Evolutionary conservation across 2,113 vertebrate species (phyloP).

Genomic region (Callospermophilus lateralis): DNA sequence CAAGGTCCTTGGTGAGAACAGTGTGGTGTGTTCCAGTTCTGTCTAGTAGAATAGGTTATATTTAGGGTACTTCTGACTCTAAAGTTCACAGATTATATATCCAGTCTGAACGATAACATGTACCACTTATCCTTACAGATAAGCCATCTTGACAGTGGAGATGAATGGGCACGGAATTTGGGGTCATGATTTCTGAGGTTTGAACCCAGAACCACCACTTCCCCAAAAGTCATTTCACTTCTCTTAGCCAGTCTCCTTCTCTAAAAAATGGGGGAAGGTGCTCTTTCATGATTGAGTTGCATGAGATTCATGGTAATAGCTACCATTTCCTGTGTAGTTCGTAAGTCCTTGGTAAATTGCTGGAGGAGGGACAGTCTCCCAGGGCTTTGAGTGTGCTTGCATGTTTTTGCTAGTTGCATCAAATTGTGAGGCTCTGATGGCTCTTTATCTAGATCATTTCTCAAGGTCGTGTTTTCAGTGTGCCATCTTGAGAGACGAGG

Average conservation of each 20-base stretch:
- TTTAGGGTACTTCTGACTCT: neutral
- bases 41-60: neutral
- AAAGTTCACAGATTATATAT: neutral
- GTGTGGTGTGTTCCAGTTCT: neutral
- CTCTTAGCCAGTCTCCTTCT: neutral
- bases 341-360: neutral
- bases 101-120: neutral
- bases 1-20: neutral
- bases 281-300: constrained; percentile 10
- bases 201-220: neutral
- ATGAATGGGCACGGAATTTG: neutral
- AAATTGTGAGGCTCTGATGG: neutral
- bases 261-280: neutral
- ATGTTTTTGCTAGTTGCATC: neutral
- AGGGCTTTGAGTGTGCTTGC: neutral
- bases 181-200: neutral
- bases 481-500: constrained; percentile 20
- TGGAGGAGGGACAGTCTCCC: neutral
- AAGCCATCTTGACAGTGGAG: neutral
- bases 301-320: neutral
- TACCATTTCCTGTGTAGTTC: neutral
- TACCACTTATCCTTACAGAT: neutral
- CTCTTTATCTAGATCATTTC: neutral
- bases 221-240: constrained; percentile 1
- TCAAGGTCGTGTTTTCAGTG: constrained; percentile 51